Evolutionary conservation across 1,140 invertebrate genomes (phyloP).

Genomic region (Scaptomyza hsui): DNA sequence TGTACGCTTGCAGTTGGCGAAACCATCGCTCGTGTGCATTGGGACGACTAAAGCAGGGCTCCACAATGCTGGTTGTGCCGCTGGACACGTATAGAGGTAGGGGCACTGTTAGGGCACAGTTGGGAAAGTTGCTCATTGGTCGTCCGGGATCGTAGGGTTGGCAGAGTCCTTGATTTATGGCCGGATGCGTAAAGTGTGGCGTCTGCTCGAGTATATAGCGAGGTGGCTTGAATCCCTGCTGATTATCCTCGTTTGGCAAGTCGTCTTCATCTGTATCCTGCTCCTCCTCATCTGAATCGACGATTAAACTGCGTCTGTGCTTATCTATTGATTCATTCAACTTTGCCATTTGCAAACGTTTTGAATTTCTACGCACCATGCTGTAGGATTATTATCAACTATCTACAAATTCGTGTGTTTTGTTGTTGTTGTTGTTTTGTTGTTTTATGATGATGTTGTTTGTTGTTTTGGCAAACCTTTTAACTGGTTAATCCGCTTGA

Average conservation of each 20-base stretch:
- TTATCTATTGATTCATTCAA: slow-evolving; percentile 11
- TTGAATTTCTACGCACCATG: slow-evolving; percentile 50
- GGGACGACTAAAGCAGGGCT: slow-evolving; percentile 38
- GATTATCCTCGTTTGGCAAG: not conserved
- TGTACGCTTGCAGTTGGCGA: not conserved
- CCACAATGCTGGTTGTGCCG: slow-evolving; percentile 42
- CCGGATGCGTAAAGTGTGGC: slow-evolving; percentile 26
- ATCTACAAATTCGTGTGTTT: slow-evolving; percentile 3
- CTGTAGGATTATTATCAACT: slow-evolving; percentile 1
- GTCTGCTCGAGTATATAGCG: slow-evolving; percentile 18
- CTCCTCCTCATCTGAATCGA: slow-evolving; percentile 3
- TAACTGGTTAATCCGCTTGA: not conserved
- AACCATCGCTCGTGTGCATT: slow-evolving; percentile 32
- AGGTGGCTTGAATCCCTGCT: not conserved
- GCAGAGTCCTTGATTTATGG: slow-evolving; percentile 34
- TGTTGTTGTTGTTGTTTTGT: not conserved
- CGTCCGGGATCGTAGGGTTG: slow-evolving; percentile 2
- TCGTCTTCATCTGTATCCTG: not conserved
- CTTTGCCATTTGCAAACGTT: slow-evolving; percentile 12
- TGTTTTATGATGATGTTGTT: not conserved
- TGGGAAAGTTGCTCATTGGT: slow-evolving; percentile 38
- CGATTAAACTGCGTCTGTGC: not conserved
- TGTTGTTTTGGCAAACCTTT: not conserved
- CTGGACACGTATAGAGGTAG: slow-evolving; percentile 51
- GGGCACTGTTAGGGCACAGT: slow-evolving; percentile 27